Base-by-base conservation (phyloP, 2,797 vertebrate genomes). In the Lithobates sylvaticus region DNA sequence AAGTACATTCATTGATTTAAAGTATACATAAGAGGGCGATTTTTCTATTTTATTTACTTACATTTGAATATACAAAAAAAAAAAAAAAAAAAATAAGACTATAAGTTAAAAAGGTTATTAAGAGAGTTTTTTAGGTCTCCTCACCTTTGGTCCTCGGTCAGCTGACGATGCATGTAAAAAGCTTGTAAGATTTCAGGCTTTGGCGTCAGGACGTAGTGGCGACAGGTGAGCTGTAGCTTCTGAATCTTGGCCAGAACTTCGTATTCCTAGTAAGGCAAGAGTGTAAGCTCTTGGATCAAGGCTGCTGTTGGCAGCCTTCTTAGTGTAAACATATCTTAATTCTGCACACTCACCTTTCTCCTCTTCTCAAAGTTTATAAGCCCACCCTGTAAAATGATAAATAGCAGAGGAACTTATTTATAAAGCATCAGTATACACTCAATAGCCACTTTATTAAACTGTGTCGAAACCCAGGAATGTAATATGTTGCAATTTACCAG, bases 281-380 rank as follows among this genome's bases (percentile, higher is more conserved):
- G 27, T 47, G 73, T 65, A n/a, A 86, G 73, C 74, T 71, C 44
- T 74, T 61, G 69, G 81, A 74, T 84, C 16, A 83, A 82, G 50
- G 27, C 3, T n/a, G 76, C 16, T 32, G 34, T 29, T 29, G 65
- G 27, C n/a, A 67, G 5, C 9, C n/a, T 8, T 10, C 23, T 44
- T 12, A 18, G 2, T 69, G 44, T 32, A 67, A 7, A 5, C 10
- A 0, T 18, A 27, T 65, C 42, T 32, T 21, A 7, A 16, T 21
- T 15, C 72, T 74, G 42, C n/a, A 18, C 36, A 80, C 93, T 95
- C 87, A 97, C 96, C 94, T 96, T 95, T 81, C 96, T 93, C 70
- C 96, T 94, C 92, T 96, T 96, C 91, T 96, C 96, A 86, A 97
- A 96, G 92, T 96, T 96, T 89, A 97, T 96, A 84, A 97, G 95